These are phyloP conservation scores for Bos javanicus DNA, from an alignment of 2,113 vertebrate genomes.

Conservation along the genomic window DNA sequence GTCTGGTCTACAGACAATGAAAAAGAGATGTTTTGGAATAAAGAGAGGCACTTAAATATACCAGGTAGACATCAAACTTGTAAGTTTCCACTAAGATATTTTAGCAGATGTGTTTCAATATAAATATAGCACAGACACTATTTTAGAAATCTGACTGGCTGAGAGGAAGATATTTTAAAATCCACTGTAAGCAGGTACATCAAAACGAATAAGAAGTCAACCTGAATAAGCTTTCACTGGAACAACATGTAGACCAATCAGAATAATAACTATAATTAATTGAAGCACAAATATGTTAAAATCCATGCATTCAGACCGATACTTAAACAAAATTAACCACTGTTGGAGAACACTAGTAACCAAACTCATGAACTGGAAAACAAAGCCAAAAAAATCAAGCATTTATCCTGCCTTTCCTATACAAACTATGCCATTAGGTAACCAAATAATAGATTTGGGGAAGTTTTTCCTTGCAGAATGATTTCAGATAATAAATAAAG, in stretches of 20 bases:
- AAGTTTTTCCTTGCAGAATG: background rate
- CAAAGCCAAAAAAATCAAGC: background rate
- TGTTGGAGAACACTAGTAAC: background rate
- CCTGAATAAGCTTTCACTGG: background rate
- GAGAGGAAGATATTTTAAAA: slow-evolving; percentile 22
- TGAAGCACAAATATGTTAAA: background rate
- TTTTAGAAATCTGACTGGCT: background rate
- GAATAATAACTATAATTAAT: background rate
- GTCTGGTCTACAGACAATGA: slow-evolving; percentile 87
- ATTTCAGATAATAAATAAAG: background rate
- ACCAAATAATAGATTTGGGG: background rate
- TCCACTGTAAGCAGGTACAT: background rate
- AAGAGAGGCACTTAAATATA: slow-evolving; percentile 44
- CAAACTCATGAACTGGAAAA: background rate
- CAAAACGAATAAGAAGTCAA: background rate
- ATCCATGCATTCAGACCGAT: background rate
- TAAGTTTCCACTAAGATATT: slow-evolving; percentile 30
- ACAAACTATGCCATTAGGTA: background rate
- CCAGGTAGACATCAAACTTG: slow-evolving; percentile 41
- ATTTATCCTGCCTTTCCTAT: background rate
- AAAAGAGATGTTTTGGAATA: slow-evolving; percentile 62
- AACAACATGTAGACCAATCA: background rate
- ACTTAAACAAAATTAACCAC: background rate
- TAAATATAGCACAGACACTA: slow-evolving; percentile 4
- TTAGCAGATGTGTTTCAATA: slow-evolving; percentile 41